phyloP scores from a whole-genome alignment of 2,888 invertebrate species.

The Pristionchus entomophagus region DNA sequence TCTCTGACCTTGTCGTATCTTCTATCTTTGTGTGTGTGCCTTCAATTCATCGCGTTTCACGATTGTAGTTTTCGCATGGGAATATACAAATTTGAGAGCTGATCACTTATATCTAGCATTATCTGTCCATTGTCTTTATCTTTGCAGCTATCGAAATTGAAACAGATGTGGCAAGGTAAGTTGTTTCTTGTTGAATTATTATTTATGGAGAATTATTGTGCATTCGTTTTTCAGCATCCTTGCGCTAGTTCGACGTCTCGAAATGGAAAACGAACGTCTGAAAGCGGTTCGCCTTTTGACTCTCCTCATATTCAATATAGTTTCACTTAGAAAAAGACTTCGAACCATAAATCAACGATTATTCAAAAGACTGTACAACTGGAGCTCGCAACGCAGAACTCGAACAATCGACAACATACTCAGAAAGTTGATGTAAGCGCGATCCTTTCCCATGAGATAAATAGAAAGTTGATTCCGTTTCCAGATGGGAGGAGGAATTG shows the following conservation, averaged over 20 bases:
- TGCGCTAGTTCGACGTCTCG: background rate
- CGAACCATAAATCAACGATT: background rate
- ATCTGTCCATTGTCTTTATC: background rate
- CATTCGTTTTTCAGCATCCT: background rate
- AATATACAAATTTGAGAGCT: background rate
- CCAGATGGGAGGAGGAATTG: background rate
- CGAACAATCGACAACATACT: background rate
- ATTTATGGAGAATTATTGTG: too few species aligned
- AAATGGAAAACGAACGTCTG: background rate
- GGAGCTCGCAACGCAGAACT: background rate
- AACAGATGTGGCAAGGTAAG: background rate
- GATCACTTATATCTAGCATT: background rate
- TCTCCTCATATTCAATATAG: background rate
- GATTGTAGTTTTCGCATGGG: background rate
- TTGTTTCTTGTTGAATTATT: background rate
- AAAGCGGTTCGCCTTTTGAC: background rate
- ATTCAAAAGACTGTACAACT: background rate
- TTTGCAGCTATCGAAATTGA: too few species aligned
- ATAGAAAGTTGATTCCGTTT: background rate
- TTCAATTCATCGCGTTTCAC: background rate
- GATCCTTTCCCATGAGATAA: background rate
- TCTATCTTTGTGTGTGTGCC: background rate
- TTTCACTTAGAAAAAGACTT: background rate
- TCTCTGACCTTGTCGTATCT: background rate
- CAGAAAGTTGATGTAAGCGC: background rate